Evolutionary conservation across 2,113 vertebrate species (phyloP), one percentile per base, ranked within the genome.

Genomic region (Melanocharis versteri): DNA sequence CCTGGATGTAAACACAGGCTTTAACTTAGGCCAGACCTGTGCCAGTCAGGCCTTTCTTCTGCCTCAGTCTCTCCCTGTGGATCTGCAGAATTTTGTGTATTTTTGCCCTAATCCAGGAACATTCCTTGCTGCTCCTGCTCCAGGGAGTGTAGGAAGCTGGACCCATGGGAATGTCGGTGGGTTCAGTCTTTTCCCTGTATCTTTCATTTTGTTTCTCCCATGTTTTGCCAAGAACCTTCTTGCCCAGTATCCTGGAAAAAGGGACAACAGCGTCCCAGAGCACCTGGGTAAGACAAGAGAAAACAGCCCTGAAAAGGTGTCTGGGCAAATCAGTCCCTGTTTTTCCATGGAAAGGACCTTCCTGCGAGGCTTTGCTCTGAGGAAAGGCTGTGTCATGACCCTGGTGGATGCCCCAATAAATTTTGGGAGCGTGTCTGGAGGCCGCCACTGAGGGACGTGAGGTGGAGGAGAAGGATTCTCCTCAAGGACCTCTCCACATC

Each of bases 321-420:
- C 50, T 4, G 21, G 40, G 40, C 8, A 68, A 71, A 56, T 8
- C 17, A 16, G 2, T 13, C 5, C 22, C 16, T 13, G 2, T 1
- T 75, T 80, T 56, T 39, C 13, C 35, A 44, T 33, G 40, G 5
- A 28, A 54, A 71, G 22, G 15, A 33, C 14, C 7, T 19, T 68
- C 9, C 12, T 6, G 35, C 11, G 48, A 31, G 17, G 13, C 45
- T 57, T 9, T 77, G 39, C 39, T 57, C 37, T 14, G n/a, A 58
- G 64, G 33, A 69, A 57, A 48, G 42, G 45, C 64, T 70, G 56
- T n/a, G 64, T 4, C 3, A 0, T 6, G 51, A 5, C 5, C 19
- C 13, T 23, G 4, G 1, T 40, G 6, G 5, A 15, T 20, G 14
- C 12, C 27, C 39, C 15, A 2, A 2, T 17, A 4, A 35, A 33